Evolutionary conservation across 2,888 invertebrate genomes (phyloP).

Genomic region (Escarpia spicata): DNA sequence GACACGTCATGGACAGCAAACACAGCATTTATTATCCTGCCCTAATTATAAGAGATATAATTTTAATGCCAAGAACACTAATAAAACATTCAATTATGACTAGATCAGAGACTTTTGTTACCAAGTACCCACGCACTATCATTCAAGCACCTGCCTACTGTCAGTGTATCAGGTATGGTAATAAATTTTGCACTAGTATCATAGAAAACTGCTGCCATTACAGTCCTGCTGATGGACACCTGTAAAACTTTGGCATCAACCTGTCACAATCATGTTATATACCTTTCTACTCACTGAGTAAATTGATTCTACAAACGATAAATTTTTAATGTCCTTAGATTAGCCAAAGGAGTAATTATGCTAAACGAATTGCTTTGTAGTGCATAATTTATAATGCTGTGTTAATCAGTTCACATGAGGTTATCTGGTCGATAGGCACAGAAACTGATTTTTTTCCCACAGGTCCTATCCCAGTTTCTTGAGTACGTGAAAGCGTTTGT

Average conservation of each 20-base stretch:
- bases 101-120: too few species aligned
- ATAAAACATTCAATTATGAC: too few species aligned
- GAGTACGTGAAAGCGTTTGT: background rate
- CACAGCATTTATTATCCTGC: too few species aligned
- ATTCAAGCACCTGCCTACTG: background rate
- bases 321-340: background rate
- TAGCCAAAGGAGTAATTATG: conserved; percentile 10
- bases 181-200: background rate
- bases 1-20: too few species aligned
- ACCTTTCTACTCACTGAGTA: background rate
- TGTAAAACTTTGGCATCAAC: background rate
- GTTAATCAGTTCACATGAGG: background rate
- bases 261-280: background rate
- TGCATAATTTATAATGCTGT: background rate
- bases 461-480: background rate
- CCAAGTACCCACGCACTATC: background rate
- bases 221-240: background rate
- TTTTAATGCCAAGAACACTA: too few species aligned
- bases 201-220: background rate
- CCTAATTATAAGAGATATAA: too few species aligned
- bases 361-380: background rate
- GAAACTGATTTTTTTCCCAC: background rate
- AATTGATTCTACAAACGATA: background rate
- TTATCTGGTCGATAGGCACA: background rate
- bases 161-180: background rate